Base-by-base conservation (phyloP, 2,113 vertebrate genomes). In the Ceyx margarethae region DNA sequence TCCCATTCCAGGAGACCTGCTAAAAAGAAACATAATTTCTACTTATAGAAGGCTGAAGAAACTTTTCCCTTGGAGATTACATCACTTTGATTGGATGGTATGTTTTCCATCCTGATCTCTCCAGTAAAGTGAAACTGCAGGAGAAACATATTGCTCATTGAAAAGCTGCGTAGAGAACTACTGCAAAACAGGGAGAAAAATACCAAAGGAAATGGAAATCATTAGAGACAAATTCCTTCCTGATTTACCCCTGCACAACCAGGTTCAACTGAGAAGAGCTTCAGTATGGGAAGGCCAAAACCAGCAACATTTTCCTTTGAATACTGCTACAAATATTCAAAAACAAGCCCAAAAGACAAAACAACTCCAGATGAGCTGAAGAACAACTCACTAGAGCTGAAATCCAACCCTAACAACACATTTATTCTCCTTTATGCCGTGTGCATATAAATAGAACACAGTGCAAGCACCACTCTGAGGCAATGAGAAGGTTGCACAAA, bases 1-100 rank as follows among this genome's bases (percentile, higher is more conserved):
- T 71, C 76, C 90, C 91, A 67, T 87, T 91, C 91, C 95, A 91
- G 74, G 83, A 94, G 77, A 96, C 89, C 58, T 53, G 85, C 91
- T 94, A 85, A 90, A 95, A 95, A 61, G 61, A 95, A 94, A 91
- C 5, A 17, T 80, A 95, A 96, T 94, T 97, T 97, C 92, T 96
- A 96, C 94, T 95, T 94, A 95, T n/a, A 97, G 95, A 80, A 95
- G 67, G 26, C 65, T 74, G 66, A 96, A 96, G 92, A 89, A 97
- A 95, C 80, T 94, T 96, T 96, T 95, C 91, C 96, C 87, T 94
- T 92, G 85, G 85, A 91, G 57, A 97, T 97, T 89, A 96, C 89
- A 96, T 97, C 95, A 96, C 67, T 95, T 86, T 93, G 90, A 97
- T 73, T 93, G 94, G 93, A 92, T 85, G 77, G 84, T 96, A 95